A percentile compares a stretch with the other conserved stretches of the same genome.
Evolutionary conservation across 1,140 invertebrate species (phyloP).

Genomic region (Drosophila cardini): DNA sequence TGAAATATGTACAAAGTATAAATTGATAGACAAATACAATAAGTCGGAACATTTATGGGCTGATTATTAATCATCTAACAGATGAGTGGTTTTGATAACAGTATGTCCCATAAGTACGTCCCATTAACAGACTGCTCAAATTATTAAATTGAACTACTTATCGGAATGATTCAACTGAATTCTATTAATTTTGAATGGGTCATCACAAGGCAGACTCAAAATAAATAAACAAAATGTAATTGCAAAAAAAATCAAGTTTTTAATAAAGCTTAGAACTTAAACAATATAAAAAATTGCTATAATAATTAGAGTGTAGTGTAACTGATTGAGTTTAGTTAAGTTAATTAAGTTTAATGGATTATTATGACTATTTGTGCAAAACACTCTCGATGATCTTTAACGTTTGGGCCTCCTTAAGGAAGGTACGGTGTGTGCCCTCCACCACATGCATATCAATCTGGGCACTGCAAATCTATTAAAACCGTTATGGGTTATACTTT

Average conservation of each 20-base stretch:
- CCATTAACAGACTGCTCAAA: background rate
- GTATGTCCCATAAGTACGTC: background rate
- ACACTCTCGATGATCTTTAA: conserved; percentile 85
- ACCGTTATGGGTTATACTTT: background rate
- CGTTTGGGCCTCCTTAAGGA: conserved; percentile 89
- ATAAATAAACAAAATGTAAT: background rate
- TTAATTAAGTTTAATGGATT: conserved; percentile 27
- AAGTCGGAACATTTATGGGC: conserved; percentile 31
- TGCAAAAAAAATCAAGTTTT: conserved; percentile 1
- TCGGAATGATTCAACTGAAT: conserved; percentile 4
- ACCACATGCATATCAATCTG: conserved; percentile 89
- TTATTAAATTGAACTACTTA: conserved; percentile 10
- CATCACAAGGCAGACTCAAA: background rate
- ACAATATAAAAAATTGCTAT: conserved; percentile 22
- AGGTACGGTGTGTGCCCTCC: conserved; percentile 92
- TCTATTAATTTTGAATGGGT: conserved; percentile 6
- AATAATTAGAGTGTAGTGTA: conserved; percentile 13
- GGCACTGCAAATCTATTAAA: conserved; percentile 87
- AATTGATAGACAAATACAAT: conserved; percentile 11
- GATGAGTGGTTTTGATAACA: conserved; percentile 33
- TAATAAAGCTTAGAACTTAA: conserved; percentile 13
- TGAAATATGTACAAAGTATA: conserved; percentile 15
- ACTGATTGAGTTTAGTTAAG: conserved; percentile 10
- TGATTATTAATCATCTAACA: conserved; percentile 24
- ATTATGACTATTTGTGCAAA: conserved; percentile 57